Conservation (phyloP, 2,888 invertebrate genomes). For the Cancer borealis region DNA sequence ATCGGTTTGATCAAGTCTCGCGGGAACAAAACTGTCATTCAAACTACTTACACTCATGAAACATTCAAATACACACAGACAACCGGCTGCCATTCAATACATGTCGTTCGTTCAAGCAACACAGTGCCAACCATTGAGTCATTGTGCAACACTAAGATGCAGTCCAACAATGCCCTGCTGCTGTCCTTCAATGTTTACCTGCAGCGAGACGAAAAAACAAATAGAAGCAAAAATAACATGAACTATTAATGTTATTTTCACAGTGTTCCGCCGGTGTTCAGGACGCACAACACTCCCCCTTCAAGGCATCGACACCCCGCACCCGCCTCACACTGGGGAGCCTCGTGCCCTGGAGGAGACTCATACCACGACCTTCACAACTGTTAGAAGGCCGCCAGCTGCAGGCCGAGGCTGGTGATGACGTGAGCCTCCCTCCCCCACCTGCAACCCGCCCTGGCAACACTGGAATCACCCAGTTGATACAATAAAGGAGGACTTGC, state of each 20-base stretch:
- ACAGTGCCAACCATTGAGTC: neutral
- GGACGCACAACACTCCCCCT: neutral
- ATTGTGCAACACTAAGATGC: neutral
- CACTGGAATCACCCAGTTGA: conserved; percentile 2
- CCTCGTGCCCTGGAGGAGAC: neutral
- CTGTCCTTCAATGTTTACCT: neutral
- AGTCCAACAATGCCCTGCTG: neutral
- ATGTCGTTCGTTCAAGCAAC: neutral
- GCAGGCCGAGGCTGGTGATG: neutral
- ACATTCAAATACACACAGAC: neutral
- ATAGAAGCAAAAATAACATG: neutral
- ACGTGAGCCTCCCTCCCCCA: conserved; percentile 16
- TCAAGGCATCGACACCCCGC: neutral
- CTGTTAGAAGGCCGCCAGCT: neutral
- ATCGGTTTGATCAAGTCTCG: neutral
- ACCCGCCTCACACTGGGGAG: neutral
- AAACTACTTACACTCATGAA: neutral
- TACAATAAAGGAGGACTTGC: neutral
- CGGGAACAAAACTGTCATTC: neutral
- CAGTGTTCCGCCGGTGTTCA: neutral
- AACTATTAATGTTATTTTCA: neutral
- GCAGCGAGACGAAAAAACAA: neutral
- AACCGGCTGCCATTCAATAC: neutral
- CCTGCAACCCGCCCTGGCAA: neutral
- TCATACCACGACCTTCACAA: neutral